Conservation (phyloP, 1,140 invertebrate species). For the Platyura marginata region DNA sequence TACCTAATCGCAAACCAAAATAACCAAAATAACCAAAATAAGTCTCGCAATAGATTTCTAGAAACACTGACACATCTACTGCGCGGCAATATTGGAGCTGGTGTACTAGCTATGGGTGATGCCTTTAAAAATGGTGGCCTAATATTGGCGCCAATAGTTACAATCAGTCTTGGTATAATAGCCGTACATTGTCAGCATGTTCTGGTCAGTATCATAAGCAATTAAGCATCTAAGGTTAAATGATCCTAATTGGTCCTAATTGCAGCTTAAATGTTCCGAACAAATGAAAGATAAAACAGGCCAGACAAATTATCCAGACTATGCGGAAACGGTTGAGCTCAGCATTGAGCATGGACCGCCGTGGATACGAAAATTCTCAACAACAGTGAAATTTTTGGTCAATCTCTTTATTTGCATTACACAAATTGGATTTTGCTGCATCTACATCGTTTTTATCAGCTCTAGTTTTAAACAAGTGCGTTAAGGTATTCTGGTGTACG, state of each 20-base stretch:
- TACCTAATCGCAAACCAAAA: no score
- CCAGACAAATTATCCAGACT: constrained; percentile 34
- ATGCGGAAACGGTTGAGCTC: constrained; percentile 56
- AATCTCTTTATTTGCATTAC: constrained; percentile 72
- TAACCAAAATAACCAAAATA: no score
- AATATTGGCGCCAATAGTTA: constrained; percentile 40
- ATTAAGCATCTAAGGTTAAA: not conserved
- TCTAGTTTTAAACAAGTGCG: constrained; percentile 55
- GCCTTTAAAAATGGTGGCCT: constrained; percentile 56
- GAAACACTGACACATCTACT: constrained; percentile 57
- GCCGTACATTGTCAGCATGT: constrained; percentile 56
- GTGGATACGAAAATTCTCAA: constrained; percentile 34
- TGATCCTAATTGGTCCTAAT: not conserved
- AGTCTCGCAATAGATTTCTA: constrained; percentile 44
- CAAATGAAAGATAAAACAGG: constrained; percentile 36
- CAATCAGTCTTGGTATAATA: constrained; percentile 43
- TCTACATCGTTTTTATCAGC: constrained; percentile 85
- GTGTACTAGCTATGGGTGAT: constrained; percentile 56
- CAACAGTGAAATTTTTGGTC: constrained; percentile 40
- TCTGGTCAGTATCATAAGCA: constrained; percentile 29
- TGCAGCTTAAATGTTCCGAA: constrained; percentile 30
- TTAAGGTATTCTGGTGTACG: constrained; percentile 6
- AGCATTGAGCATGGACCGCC: constrained; percentile 55
- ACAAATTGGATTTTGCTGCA: constrained; percentile 87
- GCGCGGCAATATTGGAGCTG: constrained; percentile 56